Conservation (phyloP, 2,888 invertebrate species). For the Polydesmus complanatus region DNA sequence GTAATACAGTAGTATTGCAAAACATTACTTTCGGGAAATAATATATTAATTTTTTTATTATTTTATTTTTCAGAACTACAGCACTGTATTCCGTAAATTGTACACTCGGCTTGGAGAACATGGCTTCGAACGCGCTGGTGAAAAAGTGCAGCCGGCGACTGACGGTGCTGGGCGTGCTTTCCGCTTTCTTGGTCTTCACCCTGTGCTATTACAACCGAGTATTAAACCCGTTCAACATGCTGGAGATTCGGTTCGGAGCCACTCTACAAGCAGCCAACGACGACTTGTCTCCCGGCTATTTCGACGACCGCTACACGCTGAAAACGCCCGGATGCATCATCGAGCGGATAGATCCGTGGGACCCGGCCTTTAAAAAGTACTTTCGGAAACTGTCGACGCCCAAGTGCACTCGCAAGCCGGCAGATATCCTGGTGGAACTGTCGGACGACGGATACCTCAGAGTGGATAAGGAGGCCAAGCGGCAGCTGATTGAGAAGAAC, state of each 20-base stretch:
- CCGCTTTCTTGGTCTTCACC: background rate
- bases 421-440: background rate
- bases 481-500: background rate
- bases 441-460: background rate
- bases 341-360: background rate
- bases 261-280: too few relatives aligned
- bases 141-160: background rate
- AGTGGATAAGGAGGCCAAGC: background rate
- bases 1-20: too few relatives aligned
- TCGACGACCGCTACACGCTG: background rate
- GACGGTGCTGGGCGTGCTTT: background rate
- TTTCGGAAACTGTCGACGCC: background rate
- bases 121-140: background rate
- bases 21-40: too few relatives aligned
- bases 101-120: too few relatives aligned
- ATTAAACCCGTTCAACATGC: background rate
- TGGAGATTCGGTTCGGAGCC: background rate
- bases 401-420: background rate
- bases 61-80: too few relatives aligned
- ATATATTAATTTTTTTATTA: too few relatives aligned
- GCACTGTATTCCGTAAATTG: too few relatives aligned
- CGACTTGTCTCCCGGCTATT: background rate
- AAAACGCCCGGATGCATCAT: background rate
- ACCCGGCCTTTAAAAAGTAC: background rate
- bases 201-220: background rate